These are phyloP conservation scores for Mola mola DNA, from an alignment of 2,113 vertebrate species.

Conservation along the genomic window DNA sequence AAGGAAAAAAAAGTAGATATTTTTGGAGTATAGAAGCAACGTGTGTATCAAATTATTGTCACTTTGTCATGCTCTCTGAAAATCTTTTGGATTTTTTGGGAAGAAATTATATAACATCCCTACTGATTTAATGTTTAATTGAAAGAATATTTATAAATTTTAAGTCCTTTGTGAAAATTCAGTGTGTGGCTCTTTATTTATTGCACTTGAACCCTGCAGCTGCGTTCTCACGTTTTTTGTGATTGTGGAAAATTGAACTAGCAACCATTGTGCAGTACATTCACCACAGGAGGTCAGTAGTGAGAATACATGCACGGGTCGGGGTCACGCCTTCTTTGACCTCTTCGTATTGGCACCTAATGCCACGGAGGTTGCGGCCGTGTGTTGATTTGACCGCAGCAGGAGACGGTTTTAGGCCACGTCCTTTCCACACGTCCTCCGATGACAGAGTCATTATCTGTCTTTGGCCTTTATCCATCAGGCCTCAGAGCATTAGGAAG, in stretches of 20 bases:
- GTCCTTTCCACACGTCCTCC: constrained; percentile 5
- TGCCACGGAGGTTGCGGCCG: not conserved
- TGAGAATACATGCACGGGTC: constrained; percentile 22
- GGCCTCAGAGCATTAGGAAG: constrained; percentile 34
- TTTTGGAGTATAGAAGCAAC: constrained; percentile 77
- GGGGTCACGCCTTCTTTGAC: constrained; percentile 27
- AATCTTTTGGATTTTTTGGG: constrained; percentile 57
- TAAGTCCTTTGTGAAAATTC: constrained; percentile 77
- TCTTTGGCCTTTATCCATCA: constrained; percentile 47
- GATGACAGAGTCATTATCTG: constrained; percentile 39
- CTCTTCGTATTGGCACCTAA: not conserved
- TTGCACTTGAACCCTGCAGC: not conserved
- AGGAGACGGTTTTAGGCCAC: not conserved
- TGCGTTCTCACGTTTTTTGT: not conserved
- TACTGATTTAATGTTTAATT: constrained; percentile 81
- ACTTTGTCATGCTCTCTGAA: constrained; percentile 76
- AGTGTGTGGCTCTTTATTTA: constrained; percentile 50
- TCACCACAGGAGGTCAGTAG: constrained; percentile 67
- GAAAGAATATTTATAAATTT: constrained; percentile 83
- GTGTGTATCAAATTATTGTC: constrained; percentile 76
- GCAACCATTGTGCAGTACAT: no score
- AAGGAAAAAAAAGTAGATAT: constrained; percentile 65
- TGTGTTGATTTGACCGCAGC: constrained; percentile 8
- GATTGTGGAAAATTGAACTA: not conserved
- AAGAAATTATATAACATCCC: constrained; percentile 74